Conservation (phyloP, 2,888 invertebrate genomes). For the Endotricha flammealis region DNA sequence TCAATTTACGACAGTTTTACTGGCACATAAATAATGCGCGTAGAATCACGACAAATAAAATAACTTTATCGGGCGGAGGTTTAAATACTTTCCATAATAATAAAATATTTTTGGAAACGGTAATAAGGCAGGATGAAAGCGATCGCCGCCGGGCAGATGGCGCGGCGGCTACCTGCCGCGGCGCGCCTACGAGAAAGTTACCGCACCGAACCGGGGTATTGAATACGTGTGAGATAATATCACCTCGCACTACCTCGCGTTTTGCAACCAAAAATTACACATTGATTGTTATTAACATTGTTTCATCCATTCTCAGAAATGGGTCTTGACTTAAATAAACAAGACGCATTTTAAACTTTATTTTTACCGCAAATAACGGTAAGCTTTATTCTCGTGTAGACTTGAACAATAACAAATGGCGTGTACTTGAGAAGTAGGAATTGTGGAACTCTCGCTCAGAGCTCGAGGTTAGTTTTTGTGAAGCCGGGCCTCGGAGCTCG, state of each 20-base stretch:
- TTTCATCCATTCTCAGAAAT: slow-evolving; percentile 13
- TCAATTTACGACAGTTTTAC: slow-evolving; percentile 71
- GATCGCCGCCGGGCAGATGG: slow-evolving; percentile 68
- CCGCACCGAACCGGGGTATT: slow-evolving; percentile 26
- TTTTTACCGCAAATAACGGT: slow-evolving; percentile 18
- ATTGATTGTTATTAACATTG: slow-evolving; percentile 21
- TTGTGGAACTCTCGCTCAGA: slow-evolving; percentile 16
- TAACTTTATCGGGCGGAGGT: slow-evolving; percentile 62
- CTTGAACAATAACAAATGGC: slow-evolving; percentile 18
- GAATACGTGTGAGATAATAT: slow-evolving; percentile 37
- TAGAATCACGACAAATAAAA: slow-evolving; percentile 65
- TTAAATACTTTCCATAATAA: slow-evolving; percentile 69
- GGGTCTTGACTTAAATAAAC: slow-evolving; percentile 17
- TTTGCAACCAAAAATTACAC: slow-evolving; percentile 39
- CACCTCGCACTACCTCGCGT: slow-evolving; percentile 35
- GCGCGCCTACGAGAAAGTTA: slow-evolving; percentile 45
- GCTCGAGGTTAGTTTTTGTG: slow-evolving; percentile 55
- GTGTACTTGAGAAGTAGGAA: no score
- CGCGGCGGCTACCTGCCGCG: slow-evolving; percentile 56
- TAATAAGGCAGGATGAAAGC: slow-evolving; percentile 71
- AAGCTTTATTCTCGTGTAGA: slow-evolving; percentile 21
- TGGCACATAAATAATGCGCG: slow-evolving; percentile 62
- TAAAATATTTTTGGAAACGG: slow-evolving; percentile 72
- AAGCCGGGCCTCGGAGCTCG: slow-evolving; percentile 25
- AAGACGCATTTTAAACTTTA: slow-evolving; percentile 15